phyloP scores from a whole-genome alignment of 1,140 invertebrate species.

The Megathymus violae region DNA sequence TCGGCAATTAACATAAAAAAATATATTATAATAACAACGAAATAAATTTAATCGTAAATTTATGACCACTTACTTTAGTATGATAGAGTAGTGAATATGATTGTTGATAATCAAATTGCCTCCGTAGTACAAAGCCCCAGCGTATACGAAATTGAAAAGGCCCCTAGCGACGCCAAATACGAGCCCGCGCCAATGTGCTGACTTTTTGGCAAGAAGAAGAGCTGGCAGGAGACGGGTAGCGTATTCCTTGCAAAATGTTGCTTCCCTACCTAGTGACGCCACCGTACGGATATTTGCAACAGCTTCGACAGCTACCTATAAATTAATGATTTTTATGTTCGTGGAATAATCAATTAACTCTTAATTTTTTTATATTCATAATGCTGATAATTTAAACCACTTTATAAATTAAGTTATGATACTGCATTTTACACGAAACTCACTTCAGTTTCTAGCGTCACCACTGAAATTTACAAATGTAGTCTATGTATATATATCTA shows the following conservation, averaged over 20 bases:
- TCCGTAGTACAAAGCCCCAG: constrained; percentile 43
- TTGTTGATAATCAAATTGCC: constrained; percentile 42
- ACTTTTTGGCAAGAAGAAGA: constrained; percentile 27
- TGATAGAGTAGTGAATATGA: constrained; percentile 33
- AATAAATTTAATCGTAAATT: no score
- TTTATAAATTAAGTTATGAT: no score
- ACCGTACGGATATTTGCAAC: constrained; percentile 47
- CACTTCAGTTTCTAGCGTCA: no score
- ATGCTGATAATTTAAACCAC: no score
- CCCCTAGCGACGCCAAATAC: constrained; percentile 43
- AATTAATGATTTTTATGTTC: not conserved
- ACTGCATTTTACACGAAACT: no score
- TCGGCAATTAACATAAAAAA: no score
- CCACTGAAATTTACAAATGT: no score
- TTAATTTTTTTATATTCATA: no score
- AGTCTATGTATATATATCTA: no score
- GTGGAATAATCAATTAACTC: no score
- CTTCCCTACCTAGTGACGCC: constrained; percentile 43
- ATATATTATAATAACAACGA: no score
- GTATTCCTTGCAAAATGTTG: constrained; percentile 41
- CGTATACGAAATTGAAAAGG: constrained; percentile 46
- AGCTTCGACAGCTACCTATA: constrained; percentile 42
- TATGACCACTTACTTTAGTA: constrained; percentile 42
- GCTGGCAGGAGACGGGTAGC: constrained; percentile 37
- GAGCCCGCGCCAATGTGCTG: constrained; percentile 42